Base-by-base conservation (phyloP, 1,140 invertebrate genomes). In the Aphaenogaster floridana region DNA sequence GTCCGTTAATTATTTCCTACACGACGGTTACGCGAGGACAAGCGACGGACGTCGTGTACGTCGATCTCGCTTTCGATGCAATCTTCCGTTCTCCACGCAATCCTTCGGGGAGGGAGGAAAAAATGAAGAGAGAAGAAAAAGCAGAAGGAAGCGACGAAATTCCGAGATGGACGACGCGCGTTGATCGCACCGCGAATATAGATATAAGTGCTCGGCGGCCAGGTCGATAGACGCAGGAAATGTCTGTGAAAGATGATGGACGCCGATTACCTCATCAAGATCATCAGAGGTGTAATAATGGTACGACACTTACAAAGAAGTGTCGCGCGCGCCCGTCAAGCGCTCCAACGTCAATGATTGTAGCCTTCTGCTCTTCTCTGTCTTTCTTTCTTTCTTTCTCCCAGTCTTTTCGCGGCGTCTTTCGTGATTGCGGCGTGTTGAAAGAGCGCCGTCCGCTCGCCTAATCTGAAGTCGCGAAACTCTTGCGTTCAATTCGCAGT, bases 211-310 rank as follows among this genome's bases (percentile, higher is more conserved):
- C 42, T 66, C 63, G 42, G 64, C 79, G 88, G 34, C 57, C 86
- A 78, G 71, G 88, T 88, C 69, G 86, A 88, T 79, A 78, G 86
- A 87, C 69, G 69, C 91, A 92, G 92, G 92, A 93, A 93, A 90
- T 89, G 91, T 76, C 91, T 92, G 89, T 91, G 92, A 93, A 91
- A 92, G 93, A 93, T 93, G 93, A 93, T 93, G 91, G 86, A 86
- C 84, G 83, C 77, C 93, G 87, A 93, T 94, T 94, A 94, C 92
- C 91, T 94, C 91, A 93, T 94, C 93, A 93, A 94, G 89, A 91
- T 88, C 86, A 94, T 94, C 90, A 94, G 87, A 91, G 88, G 89
- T 89, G 91, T 93, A 92, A 93, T 93, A 90, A 93, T 90, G 91
- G 88, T 87, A 89, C 86, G 17, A 87, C 77, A 84, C 86, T 86